Evolutionary conservation across 2,888 invertebrate genomes (phyloP).

Genomic region (Anarsia innoxiella): DNA sequence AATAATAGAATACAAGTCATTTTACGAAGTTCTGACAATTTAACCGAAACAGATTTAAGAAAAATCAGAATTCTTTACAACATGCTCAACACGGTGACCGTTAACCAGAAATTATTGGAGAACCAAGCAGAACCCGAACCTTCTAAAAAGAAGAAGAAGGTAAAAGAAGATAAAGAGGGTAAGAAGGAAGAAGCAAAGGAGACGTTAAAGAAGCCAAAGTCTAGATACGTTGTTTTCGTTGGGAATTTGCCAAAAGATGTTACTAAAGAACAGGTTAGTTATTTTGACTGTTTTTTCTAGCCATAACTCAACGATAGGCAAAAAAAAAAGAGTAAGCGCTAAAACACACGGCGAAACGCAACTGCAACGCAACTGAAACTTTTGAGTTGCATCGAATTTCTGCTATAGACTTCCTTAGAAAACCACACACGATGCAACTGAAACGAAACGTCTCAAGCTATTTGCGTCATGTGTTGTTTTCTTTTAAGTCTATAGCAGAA

Average conservation of each 20-base stretch:
- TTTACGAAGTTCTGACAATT: conserved; percentile 27
- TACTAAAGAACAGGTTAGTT: conserved; percentile 46
- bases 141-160: conserved; percentile 14
- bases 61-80: conserved; percentile 56
- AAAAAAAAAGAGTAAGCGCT: no score
- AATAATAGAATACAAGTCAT: conserved; percentile 46
- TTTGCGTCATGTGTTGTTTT: no score
- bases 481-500: no score
- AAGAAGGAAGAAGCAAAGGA: conserved; percentile 14
- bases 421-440: no score
- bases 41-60: conserved; percentile 31
- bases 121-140: conserved; percentile 5
- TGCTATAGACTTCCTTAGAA: no score
- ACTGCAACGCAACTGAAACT: no score
- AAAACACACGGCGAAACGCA: no score
- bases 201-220: conserved; percentile 9
- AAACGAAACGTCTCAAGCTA: no score
- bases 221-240: conserved; percentile 59
- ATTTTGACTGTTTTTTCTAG: background rate
- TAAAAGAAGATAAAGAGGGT: conserved; percentile 12
- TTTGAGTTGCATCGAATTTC: no score
- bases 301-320: no score
- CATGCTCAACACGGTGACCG: conserved; percentile 41
- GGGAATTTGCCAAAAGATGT: conserved; percentile 57
- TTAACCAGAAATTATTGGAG: conserved; percentile 16